A percentile compares a stretch with the other conserved stretches of the same genome.
Evolutionary conservation across 2,888 invertebrate genomes (phyloP).

Genomic region (Hydriomena furcata): DNA sequence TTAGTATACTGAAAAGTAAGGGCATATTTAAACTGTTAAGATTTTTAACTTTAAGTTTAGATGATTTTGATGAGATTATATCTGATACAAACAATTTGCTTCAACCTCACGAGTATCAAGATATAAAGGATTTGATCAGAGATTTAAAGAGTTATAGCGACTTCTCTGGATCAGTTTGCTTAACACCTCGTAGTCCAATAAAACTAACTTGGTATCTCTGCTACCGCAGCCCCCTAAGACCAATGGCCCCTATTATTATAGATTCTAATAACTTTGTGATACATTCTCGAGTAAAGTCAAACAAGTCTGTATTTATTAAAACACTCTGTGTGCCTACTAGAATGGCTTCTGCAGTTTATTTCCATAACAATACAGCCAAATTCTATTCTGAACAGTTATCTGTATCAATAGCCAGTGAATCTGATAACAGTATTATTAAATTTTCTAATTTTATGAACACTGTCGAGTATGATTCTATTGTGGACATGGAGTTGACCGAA

Average conservation of each 20-base stretch:
- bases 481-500: slow-evolving; percentile 67
- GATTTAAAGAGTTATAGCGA: slow-evolving; percentile 35
- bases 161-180: slow-evolving; percentile 37
- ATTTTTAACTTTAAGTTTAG: slow-evolving; percentile 60
- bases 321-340: slow-evolving; percentile 73
- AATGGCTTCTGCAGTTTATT: slow-evolving; percentile 66
- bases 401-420: slow-evolving; percentile 62
- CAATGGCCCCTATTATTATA: slow-evolving; percentile 68
- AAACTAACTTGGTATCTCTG: slow-evolving; percentile 69
- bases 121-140: slow-evolving; percentile 46
- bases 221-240: slow-evolving; percentile 64
- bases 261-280: slow-evolving; percentile 60
- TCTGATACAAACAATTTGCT: slow-evolving; percentile 61
- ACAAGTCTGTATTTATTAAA: slow-evolving; percentile 74
- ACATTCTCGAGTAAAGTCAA: slow-evolving; percentile 63
- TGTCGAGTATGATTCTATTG: slow-evolving; percentile 70
- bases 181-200: slow-evolving; percentile 54
- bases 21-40: slow-evolving; percentile 74
- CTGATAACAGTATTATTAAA: slow-evolving; percentile 62
- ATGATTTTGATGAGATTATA: slow-evolving; percentile 67
- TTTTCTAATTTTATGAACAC: slow-evolving; percentile 62
- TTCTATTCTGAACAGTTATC: slow-evolving; percentile 70
- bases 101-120: slow-evolving; percentile 53
- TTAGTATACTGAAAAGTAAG: slow-evolving; percentile 64
- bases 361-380: slow-evolving; percentile 57